These are phyloP conservation scores for Drosophila nr. perissopoda DNA, from an alignment of 2,888 invertebrate genomes.

Conservation along the genomic window DNA sequence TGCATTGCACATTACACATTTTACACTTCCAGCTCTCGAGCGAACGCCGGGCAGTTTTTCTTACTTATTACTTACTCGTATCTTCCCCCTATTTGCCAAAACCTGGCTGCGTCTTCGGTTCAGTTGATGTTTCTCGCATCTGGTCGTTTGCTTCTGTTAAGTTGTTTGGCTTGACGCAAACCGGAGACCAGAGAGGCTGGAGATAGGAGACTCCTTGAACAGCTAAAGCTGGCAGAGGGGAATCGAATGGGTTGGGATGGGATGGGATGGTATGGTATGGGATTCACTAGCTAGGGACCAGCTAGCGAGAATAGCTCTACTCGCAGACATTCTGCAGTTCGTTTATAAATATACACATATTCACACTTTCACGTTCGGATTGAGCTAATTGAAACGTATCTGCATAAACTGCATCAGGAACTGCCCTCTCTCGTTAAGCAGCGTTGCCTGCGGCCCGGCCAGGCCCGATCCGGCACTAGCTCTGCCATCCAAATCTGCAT, in stretches of 20 bases:
- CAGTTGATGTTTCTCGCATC: constrained; percentile 36
- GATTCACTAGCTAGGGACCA: constrained; percentile 2
- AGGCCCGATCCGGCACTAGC: constrained; percentile 6
- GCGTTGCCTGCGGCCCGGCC: constrained; percentile 33
- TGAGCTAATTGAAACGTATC: constrained; percentile 81
- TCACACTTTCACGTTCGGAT: constrained; percentile 77
- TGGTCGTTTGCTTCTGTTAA: constrained; percentile 46
- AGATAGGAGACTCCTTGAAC: constrained; percentile 22
- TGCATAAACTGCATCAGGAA: constrained; percentile 72
- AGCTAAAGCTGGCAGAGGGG: constrained; percentile 11
- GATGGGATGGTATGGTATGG: neutral
- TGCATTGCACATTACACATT: constrained; percentile 74
- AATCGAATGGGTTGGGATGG: neutral
- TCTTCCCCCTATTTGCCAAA: constrained; percentile 34
- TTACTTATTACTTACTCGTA: constrained; percentile 44
- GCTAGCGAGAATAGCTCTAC: constrained; percentile 6
- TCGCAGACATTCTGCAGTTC: constrained; percentile 11
- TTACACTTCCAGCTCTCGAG: constrained; percentile 58
- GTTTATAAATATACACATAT: constrained; percentile 72
- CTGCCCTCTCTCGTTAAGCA: constrained; percentile 57
- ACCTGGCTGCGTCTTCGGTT: constrained; percentile 43
- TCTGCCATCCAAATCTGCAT: constrained; percentile 13
- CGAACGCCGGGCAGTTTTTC: constrained; percentile 46
- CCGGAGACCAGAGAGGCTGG: constrained; percentile 27
- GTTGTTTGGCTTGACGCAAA: constrained; percentile 43